A percentile compares a stretch with the other conserved stretches of the same genome.
phyloP scores from a whole-genome alignment of 2,888 invertebrate genomes.

The Rapana venosa region DNA sequence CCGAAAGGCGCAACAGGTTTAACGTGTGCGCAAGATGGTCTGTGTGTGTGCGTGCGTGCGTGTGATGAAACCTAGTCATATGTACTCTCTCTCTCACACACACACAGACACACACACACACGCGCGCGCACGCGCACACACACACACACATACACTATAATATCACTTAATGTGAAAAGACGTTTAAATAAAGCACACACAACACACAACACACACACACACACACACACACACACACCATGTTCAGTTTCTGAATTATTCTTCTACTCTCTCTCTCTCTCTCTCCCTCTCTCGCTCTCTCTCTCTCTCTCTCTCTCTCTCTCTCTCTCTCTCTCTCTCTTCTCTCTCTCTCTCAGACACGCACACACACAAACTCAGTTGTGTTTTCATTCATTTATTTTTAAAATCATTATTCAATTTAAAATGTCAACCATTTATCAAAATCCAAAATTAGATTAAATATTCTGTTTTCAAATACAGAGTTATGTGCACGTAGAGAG shows the following conservation, averaged over 20 bases:
- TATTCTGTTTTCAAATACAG: too few species aligned
- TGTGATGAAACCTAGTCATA: background rate
- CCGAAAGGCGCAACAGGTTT: too few species aligned
- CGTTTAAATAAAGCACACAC: too few species aligned
- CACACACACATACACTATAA: background rate
- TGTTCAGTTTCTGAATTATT: too few species aligned
- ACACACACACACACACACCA: constrained; percentile 5
- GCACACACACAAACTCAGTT: background rate
- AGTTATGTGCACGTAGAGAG: too few species aligned
- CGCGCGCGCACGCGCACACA: constrained; percentile 8
- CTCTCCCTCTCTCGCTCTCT: background rate
- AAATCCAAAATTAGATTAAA: too few species aligned
- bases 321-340: background rate
- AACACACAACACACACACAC: constrained; percentile 10
- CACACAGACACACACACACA: constrained; percentile 39
- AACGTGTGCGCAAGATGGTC: too few species aligned
- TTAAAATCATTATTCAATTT: too few species aligned
- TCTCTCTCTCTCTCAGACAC: too few species aligned
- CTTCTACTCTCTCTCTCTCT: background rate
- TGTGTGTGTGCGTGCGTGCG: too few species aligned
- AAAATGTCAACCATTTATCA: too few species aligned
- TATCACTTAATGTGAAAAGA: too few species aligned
- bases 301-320: background rate
- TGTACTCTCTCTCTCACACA: constrained; percentile 28
- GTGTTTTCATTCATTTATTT: background rate